Evolutionary conservation across 1,140 invertebrate genomes (phyloP).

Genomic region (Drosophila willistoni): DNA sequence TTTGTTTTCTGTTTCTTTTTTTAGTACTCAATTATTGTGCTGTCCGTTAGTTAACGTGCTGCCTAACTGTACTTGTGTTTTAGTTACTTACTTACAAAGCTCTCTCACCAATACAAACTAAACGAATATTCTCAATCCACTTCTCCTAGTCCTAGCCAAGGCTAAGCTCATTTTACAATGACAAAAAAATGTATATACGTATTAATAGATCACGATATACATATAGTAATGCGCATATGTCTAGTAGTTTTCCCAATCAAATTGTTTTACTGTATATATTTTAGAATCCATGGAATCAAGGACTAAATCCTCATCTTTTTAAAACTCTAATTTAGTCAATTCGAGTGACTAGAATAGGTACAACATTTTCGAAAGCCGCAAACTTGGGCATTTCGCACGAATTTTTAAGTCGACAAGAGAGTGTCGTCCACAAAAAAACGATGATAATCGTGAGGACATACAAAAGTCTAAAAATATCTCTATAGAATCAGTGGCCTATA

Average conservation of each 20-base stretch:
- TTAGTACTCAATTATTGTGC: constrained; percentile 74
- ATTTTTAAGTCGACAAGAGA: no score
- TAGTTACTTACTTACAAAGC: constrained; percentile 65
- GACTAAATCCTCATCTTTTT: no score
- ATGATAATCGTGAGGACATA: no score
- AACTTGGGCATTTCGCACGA: no score
- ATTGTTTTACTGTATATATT: no score
- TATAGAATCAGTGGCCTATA: no score
- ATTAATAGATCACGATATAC: neutral
- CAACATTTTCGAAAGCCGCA: no score
- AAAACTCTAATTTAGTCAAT: no score
- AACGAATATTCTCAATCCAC: constrained; percentile 15
- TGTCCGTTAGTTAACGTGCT: constrained; percentile 44
- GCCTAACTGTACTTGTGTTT: constrained; percentile 29
- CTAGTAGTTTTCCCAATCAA: neutral
- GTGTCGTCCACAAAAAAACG: no score
- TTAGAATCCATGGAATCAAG: no score
- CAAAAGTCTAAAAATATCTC: no score
- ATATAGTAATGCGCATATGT: neutral
- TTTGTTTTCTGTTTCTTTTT: constrained; percentile 27
- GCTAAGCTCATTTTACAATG: constrained; percentile 14
- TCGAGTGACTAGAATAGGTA: no score
- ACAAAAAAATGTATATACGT: neutral
- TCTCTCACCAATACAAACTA: constrained; percentile 45
- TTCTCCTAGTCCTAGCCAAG: constrained; percentile 33